phyloP scores from a whole-genome alignment of 2,113 vertebrate species.

The Seriola aureovittata region DNA sequence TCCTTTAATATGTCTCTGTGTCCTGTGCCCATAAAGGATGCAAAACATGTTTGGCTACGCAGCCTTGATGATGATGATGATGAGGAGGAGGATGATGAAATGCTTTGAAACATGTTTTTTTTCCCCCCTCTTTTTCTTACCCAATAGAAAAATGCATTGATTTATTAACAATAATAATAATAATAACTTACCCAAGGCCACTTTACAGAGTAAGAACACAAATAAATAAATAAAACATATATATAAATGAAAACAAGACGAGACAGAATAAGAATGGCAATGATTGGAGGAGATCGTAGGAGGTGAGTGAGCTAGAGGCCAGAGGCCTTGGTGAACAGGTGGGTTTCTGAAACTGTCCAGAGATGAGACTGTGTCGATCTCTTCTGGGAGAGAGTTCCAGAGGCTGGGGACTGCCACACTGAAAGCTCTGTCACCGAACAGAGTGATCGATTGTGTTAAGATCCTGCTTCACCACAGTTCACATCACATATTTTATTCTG shows the following conservation, averaged over 20 bases:
- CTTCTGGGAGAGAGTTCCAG: no score
- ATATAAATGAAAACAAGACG: no score
- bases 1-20: constrained; percentile 12
- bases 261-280: no score
- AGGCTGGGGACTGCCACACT: no score
- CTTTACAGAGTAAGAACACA: no score
- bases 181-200: no score
- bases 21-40: background rate
- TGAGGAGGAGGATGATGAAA: constrained; percentile 55
- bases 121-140: background rate
- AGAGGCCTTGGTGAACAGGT: no score
- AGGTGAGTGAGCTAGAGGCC: no score
- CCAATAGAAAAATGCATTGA: background rate
- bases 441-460: constrained; percentile 33
- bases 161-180: background rate
- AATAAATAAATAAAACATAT: no score
- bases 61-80: constrained; percentile 40
- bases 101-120: constrained; percentile 37
- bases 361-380: no score
- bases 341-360: no score
- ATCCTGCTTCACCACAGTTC: constrained; percentile 19
- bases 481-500: constrained; percentile 34
- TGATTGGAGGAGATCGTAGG: no score
- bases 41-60: constrained; percentile 18
- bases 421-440: background rate